phyloP scores from a whole-genome alignment of 2,797 vertebrate genomes.

The Aeoliscus strigatus region DNA sequence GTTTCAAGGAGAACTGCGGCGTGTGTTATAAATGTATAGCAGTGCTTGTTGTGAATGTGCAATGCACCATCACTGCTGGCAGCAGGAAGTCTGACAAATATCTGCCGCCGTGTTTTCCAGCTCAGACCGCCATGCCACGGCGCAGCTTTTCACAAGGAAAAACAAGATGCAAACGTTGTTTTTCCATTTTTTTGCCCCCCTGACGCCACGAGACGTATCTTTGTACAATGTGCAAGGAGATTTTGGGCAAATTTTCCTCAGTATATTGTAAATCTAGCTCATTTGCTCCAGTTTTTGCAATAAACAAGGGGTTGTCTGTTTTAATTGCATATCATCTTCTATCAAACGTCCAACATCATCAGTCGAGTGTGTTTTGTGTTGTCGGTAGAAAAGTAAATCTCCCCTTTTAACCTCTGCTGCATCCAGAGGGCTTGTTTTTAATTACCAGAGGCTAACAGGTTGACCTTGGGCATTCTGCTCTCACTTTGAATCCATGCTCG shows the following conservation, averaged over 20 bases:
- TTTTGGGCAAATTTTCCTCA: constrained; percentile 7
- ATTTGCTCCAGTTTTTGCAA: constrained; percentile 26
- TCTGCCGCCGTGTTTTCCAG: constrained; percentile 55
- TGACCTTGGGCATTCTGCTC: constrained; percentile 82
- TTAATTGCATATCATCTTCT: constrained; percentile 18
- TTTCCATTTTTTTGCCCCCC: too few species aligned
- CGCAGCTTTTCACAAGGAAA: constrained; percentile 32
- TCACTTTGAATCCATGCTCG: constrained; percentile 82
- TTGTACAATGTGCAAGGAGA: background rate
- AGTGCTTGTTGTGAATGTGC: constrained; percentile 22
- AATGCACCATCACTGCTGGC: constrained; percentile 41
- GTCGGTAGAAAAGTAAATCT: constrained; percentile 68
- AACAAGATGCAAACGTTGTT: constrained; percentile 39
- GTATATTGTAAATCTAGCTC: constrained; percentile 3
- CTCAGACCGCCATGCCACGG: constrained; percentile 46
- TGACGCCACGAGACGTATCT: too few species aligned
- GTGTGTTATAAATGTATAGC: constrained; percentile 6
- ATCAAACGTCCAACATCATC: constrained; percentile 51
- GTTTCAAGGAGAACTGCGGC: background rate
- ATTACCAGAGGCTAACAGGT: constrained; percentile 87
- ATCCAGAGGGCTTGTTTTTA: constrained; percentile 86
- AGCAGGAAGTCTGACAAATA: constrained; percentile 53
- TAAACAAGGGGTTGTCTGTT: constrained; percentile 20
- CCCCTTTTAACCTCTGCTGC: constrained; percentile 81
- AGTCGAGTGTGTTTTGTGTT: constrained; percentile 68